Conservation (phyloP, 2,797 vertebrate genomes). For the Tokudaia tokunoshimensis region DNA sequence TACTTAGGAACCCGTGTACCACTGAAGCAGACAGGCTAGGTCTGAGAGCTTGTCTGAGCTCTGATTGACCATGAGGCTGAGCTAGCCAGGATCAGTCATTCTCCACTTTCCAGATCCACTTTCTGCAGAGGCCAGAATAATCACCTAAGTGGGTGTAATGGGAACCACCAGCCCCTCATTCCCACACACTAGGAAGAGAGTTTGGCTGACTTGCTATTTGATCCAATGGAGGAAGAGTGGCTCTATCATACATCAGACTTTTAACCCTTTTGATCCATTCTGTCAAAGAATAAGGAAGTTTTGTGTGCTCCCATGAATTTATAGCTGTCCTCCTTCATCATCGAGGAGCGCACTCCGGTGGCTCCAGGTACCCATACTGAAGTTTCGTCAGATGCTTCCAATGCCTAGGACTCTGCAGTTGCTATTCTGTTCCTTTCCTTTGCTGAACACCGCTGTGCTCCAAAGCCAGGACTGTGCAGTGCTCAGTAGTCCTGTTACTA, state of each 20-base stretch:
- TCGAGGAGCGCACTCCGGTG: rapidly evolving
- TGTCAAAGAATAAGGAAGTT: neutral
- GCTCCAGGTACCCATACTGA: rapidly evolving
- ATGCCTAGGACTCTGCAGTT: rapidly evolving
- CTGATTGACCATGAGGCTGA: rapidly evolving
- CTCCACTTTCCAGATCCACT: neutral
- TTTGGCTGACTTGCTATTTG: neutral
- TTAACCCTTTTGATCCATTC: neutral
- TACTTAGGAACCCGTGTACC: neutral
- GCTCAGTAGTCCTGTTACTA: no score
- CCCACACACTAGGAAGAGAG: rapidly evolving
- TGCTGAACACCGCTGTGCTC: rapidly evolving
- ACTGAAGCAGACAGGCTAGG: rapidly evolving
- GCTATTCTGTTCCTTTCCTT: no score
- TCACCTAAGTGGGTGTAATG: rapidly evolving
- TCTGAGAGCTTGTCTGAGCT: neutral
- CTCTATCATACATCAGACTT: neutral
- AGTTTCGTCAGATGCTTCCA: neutral
- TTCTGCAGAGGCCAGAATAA: neutral
- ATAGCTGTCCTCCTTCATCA: no score
- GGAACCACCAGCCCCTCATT: no score
- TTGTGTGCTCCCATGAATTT: no score
- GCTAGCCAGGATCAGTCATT: no score
- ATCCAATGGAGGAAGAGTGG: neutral
- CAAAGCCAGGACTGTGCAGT: rapidly evolving